A percentile compares a stretch with the other conserved stretches of the same genome.
phyloP scores from a whole-genome alignment of 2,113 vertebrate species.

The Hucho hucho region DNA sequence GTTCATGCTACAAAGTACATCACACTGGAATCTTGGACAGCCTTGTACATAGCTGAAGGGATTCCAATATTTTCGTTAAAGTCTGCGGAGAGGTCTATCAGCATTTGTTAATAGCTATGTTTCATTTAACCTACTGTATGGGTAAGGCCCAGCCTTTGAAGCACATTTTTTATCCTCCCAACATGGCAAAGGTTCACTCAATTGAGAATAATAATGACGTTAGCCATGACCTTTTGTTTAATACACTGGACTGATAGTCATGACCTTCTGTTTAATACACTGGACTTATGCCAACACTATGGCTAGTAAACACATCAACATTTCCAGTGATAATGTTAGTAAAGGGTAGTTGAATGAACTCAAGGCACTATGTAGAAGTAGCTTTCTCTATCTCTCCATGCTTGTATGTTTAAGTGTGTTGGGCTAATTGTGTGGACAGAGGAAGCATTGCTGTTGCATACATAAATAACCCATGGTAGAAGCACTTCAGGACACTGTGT shows the following conservation, averaged over 20 bases:
- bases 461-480: neutral
- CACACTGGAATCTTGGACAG: neutral
- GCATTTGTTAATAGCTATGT: neutral
- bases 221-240: neutral
- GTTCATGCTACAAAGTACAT: neutral
- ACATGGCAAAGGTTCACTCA: neutral
- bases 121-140: neutral
- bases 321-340: no score
- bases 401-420: neutral
- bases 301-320: no score
- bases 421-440: neutral
- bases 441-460: neutral
- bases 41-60: neutral
- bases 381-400: neutral
- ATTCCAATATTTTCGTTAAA: neutral
- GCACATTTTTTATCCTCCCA: neutral
- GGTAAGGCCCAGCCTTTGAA: neutral
- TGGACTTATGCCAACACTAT: neutral
- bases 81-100: neutral
- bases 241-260: no score
- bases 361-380: no score
- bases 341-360: no score
- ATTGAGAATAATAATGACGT: neutral
- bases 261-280: no score
- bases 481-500: slow-evolving; percentile 18